Conservation (phyloP, 2,113 vertebrate genomes). For the Elgaria multicarinata region DNA sequence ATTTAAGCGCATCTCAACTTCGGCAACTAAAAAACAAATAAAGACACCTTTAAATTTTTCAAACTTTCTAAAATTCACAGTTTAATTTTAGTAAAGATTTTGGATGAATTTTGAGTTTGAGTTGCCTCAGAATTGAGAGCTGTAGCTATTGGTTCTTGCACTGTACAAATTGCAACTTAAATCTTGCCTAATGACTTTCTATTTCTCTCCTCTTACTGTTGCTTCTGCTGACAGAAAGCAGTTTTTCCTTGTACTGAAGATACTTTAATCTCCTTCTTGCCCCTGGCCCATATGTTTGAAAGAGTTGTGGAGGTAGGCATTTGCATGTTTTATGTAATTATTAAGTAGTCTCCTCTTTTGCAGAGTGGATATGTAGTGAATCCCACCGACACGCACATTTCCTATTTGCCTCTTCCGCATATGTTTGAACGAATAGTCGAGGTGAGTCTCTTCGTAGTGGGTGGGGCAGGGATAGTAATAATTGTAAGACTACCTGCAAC, state of each 20-base stretch:
- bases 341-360: slow-evolving; percentile 62
- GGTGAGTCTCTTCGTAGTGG: slow-evolving; percentile 68
- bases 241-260: slow-evolving; percentile 79
- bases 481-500: background rate
- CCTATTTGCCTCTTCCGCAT: slow-evolving; percentile 82
- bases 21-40: background rate
- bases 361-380: slow-evolving; percentile 65
- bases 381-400: slow-evolving; percentile 73
- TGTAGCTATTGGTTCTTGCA: background rate
- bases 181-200: slow-evolving; percentile 8
- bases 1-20: background rate
- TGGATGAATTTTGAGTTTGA: background rate
- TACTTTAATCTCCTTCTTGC: slow-evolving; percentile 93
- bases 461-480: background rate
- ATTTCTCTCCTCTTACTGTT: slow-evolving; percentile 44
- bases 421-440: slow-evolving; percentile 82
- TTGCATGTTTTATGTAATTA: slow-evolving; percentile 20
- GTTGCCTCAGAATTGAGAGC: background rate
- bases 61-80: background rate
- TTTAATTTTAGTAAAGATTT: background rate
- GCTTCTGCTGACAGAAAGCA: slow-evolving; percentile 76
- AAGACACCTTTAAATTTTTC: background rate
- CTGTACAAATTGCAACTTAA: slow-evolving; percentile 27
- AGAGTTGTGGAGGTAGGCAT: slow-evolving; percentile 90
- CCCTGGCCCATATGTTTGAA: slow-evolving; percentile 98